Percentiles rank a stretch among this genome's conserved stretches.
Evolutionary conservation across 2,113 vertebrate genomes (phyloP).

Genomic region (Chamaea fasciata): DNA sequence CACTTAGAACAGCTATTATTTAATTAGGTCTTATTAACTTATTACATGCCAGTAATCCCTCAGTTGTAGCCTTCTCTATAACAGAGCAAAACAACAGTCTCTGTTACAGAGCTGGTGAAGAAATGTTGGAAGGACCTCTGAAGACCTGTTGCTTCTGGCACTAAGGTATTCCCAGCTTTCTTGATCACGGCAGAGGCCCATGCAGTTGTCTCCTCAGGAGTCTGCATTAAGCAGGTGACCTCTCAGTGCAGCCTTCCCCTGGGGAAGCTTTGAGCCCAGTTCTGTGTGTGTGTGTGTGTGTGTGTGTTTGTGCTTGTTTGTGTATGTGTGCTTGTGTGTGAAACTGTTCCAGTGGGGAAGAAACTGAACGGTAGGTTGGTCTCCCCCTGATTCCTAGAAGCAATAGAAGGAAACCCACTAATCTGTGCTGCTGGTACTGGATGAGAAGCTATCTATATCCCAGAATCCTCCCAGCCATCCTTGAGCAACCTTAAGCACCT

Average conservation of each 20-base stretch:
- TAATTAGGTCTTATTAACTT: background rate
- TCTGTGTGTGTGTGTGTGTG: too few species aligned
- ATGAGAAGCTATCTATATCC: background rate
- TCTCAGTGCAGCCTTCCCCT: background rate
- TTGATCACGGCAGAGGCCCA: rapidly evolving
- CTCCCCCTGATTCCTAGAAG: background rate
- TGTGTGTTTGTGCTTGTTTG: background rate
- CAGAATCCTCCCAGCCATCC: background rate
- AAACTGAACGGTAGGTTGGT: background rate
- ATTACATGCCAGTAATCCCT: background rate
- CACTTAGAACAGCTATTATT: background rate
- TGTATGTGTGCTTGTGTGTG: background rate
- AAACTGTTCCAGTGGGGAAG: background rate
- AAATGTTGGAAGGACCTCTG: background rate
- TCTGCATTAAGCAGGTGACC: background rate
- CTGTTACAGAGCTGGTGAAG: background rate
- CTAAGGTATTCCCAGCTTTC: background rate
- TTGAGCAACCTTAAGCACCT: background rate
- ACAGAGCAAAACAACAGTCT: background rate
- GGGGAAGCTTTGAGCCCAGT: background rate
- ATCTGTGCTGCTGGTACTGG: background rate
- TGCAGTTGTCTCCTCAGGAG: rapidly evolving
- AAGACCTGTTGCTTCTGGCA: background rate
- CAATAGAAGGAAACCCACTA: background rate
- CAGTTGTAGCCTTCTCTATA: background rate